Evolutionary conservation across 2,888 invertebrate genomes (phyloP), one percentile per base, ranked within the genome.

Genomic region (Cosmia pyralina): DNA sequence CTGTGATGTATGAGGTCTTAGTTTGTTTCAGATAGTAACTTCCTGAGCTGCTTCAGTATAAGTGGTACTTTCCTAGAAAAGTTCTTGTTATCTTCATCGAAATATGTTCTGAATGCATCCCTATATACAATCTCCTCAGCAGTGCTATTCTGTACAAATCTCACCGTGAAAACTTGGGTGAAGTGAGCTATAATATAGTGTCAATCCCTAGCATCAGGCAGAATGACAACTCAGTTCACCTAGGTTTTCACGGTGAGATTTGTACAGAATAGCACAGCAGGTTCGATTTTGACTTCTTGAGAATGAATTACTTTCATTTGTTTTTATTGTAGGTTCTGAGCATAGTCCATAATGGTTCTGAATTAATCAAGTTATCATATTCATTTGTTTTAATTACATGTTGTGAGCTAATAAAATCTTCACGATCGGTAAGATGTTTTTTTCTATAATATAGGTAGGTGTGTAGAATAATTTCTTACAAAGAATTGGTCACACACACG

Each of bases 401-500:
- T 52, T 1, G 22, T 53, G 62, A n/a, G 1, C 22, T 48, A 13
- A 19, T 17, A 19, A 48, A 7, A 44, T 17, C 10, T n/a, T 44
- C 15, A n/a, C 34, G 10, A 46, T 48, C 4, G 8, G 57, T 15
- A 19, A 46, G 2, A 69, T 69, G 48, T 58, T 17, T 17, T 28
- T 17, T 69, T 8, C 28, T 19, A 22, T 41, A 41, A 48, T 69
- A 69, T 41, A 28, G 13, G 71, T 41, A 28, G 13, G 17, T 69
- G 28, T 48, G 58, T 71, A n/a, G 2, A 28, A 58, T 57, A 13
- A 41, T 48, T 71, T 57, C 15, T 28, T 48, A 22, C 19, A 57
- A 41, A 71, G 38, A 69, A 57, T 69, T 69, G 2, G 19, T 71
- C 69, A 71, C 48, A 57, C 3, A 5, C n/a, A 1, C 41, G 52